phyloP scores from a whole-genome alignment of 2,113 vertebrate species.

The Boulengeromyrus knoepffleri region DNA sequence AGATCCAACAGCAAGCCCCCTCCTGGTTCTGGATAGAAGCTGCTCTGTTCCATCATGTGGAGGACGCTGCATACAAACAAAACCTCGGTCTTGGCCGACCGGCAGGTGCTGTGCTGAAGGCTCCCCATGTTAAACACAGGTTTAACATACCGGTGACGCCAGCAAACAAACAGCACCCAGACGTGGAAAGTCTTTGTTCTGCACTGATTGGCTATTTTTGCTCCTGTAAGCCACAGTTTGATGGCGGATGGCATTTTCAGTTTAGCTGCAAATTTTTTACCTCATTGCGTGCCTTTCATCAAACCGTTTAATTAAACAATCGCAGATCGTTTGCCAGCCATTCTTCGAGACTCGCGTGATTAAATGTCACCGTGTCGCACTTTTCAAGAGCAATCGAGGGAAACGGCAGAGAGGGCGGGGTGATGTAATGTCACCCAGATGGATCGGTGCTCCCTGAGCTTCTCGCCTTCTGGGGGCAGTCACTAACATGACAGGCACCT shows the following conservation, averaged over 20 bases:
- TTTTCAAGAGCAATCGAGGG: background rate
- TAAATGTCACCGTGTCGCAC: background rate
- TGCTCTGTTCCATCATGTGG: background rate
- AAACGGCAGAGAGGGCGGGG: background rate
- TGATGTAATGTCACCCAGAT: background rate
- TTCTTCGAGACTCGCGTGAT: background rate
- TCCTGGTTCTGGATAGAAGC: background rate
- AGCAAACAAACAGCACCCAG: background rate
- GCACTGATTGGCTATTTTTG: background rate
- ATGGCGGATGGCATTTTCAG: background rate
- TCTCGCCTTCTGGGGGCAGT: background rate
- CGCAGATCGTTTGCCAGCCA: background rate
- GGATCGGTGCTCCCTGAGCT: background rate
- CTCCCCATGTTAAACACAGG: background rate
- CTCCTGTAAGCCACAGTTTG: background rate
- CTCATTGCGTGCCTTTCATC: background rate
- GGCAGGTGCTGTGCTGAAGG: background rate
- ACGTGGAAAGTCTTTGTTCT: background rate
- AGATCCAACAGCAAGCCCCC: background rate
- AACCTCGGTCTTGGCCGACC: background rate
- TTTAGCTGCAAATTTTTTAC: background rate
- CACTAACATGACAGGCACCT: background rate
- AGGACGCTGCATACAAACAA: background rate
- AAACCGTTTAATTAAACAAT: background rate
- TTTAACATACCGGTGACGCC: background rate